phyloP scores from a whole-genome alignment of 53 echinoderm and acorn worm genomes.

The Crossaster papposus region DNA sequence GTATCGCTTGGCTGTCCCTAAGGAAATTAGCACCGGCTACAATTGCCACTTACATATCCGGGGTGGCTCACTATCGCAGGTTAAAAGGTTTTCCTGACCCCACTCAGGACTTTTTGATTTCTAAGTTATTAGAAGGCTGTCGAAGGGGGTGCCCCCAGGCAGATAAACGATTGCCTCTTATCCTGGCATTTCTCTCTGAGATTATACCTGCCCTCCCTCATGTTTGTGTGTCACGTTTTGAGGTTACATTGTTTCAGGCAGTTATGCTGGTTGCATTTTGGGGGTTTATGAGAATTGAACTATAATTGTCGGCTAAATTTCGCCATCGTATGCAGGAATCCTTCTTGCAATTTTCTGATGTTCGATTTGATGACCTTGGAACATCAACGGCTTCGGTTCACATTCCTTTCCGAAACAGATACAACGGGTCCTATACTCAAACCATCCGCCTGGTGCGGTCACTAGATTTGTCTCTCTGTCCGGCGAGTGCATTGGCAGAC shows the following conservation, averaged over 20 bases:
- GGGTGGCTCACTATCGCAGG: not conserved
- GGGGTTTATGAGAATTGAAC: not conserved
- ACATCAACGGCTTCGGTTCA: not conserved
- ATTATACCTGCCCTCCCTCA: not conserved
- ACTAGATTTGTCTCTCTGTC: not conserved
- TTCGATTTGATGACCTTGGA: not conserved
- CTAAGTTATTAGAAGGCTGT: not conserved
- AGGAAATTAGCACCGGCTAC: not conserved
- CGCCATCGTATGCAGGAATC: not conserved
- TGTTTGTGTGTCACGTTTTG: not conserved
- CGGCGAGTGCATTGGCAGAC: not conserved
- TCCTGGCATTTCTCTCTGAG: not conserved
- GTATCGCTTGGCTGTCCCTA: constrained; percentile 20
- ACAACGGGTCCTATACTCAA: not conserved
- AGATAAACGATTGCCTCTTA: too few relatives aligned
- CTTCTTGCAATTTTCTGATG: not conserved
- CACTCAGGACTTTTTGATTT: not conserved
- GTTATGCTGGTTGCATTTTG: constrained; percentile 17
- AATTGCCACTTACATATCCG: constrained; percentile 5
- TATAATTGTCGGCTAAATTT: not conserved
- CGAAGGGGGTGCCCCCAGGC: not conserved
- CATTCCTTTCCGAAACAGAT: not conserved
- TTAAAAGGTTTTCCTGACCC: not conserved
- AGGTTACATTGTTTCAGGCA: not conserved
- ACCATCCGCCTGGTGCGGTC: not conserved